Evolutionary conservation across 2,888 invertebrate species (phyloP), one percentile per base, ranked within the genome.

Genomic region (Orthonychiurus folsomi): DNA sequence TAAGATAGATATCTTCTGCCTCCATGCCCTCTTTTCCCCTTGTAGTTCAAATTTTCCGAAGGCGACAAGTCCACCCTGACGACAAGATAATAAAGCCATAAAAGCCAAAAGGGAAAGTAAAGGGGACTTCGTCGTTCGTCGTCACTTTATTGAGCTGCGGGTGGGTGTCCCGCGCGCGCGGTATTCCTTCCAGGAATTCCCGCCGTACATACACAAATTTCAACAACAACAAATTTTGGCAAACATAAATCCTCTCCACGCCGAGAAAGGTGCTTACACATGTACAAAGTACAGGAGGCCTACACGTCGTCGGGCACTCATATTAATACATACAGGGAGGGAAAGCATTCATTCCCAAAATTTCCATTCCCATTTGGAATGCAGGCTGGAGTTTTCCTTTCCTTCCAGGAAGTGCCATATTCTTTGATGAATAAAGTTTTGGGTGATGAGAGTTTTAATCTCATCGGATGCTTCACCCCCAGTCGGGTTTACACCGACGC

Each of bases 361-460:
- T 37, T 37, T 37, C 15, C 37, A 37, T 37, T 37, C 15, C 37
- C 37, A 37, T 37, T 37, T 9, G 37, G 37, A 37, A 37, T 37
- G 37, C 15, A 15, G 15, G n/a, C n/a, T 9, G 9, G 37, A 37
- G 37, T 37, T 37, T 5, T 9, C 9, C 37, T 37, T 5, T 9
- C 9, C 37, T 37, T 37, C 37, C 37, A 5, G 37, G 37, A 37
- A 37, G 37, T 37, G 37, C 37, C 37, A 37, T 37, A 37, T 37
- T 37, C 37, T 37, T 37, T 37, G 37, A 37, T 37, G 37, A 37
- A 37, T 37, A 37, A 37, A 37, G 37, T 37, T 37, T 37, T n/a
- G n/a, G 37, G 5, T 9, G 37, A 37, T 37, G 37, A 37, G 37
- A 37, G 37, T 37, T 37, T 37, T 37, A 37, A 37, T 37, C 37